Evolutionary conservation across 2,888 invertebrate genomes (phyloP), one percentile per base, ranked within the genome.

Genomic region (Lasius platythorax): DNA sequence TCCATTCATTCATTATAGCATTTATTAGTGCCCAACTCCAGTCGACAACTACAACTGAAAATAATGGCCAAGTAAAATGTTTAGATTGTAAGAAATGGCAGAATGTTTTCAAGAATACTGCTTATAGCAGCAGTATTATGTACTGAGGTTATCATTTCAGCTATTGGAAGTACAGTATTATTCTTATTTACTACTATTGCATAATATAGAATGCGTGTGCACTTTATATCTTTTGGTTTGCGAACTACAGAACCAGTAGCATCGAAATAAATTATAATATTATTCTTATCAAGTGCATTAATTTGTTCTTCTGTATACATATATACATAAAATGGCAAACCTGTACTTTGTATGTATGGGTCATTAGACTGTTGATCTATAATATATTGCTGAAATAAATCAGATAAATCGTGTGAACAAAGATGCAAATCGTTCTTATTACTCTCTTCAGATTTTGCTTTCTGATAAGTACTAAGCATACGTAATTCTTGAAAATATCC

Each of bases 231-330:
- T 56, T 72, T 56, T 1, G 72, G 37, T 56, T 37, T 72, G 0
- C 72, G 37, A 37, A 72, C 15, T 12, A 72, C 15, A 37, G 70
- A 12, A 6, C 70, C 70, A 53, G 53, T 70, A 56, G 37, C 37
- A 72, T 72, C 70, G 1, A 72, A 72, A 37, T 70, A 12, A 70
- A 53, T 5, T 70, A 70, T 53, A 37, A 72, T 72, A 2, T 70
- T 23, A 23, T 70, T 70, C n/a, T 70, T 70, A 53, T 53, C 30
- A 23, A 23, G 23, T 23, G 23, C 23, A 23, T 23, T 23, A 23
- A 23, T 23, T 23, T 23, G 23, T 23, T 23, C 23, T 23, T 23
- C 23, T 23, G 23, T 23, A 23, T 23, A 23, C 23, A 23, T 23
- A 23, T 23, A 23, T 23, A 23, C 23, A 23, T 23, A 23, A 23